Evolutionary conservation across 2,797 vertebrate species (phyloP).

Genomic region (Tenualosa ilisha): DNA sequence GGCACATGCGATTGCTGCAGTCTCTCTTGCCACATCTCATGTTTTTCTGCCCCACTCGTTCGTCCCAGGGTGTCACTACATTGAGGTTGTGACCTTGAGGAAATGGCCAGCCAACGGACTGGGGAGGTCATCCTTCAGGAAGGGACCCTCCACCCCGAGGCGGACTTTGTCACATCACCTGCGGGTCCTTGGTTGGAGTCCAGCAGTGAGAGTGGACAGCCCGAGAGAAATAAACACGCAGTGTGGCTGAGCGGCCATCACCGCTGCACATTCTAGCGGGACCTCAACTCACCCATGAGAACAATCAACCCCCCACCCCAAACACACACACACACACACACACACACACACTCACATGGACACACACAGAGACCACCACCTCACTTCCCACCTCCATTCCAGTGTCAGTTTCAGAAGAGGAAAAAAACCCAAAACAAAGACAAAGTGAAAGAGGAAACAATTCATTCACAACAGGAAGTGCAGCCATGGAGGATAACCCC

Average conservation of each 20-base stretch:
- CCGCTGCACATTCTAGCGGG: constrained; percentile 35
- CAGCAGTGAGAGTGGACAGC: constrained; percentile 43
- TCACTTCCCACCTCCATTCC: constrained; percentile 10
- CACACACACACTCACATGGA: not conserved
- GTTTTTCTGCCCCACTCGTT: constrained; percentile 19
- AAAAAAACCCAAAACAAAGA: constrained; percentile 75
- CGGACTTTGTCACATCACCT: constrained; percentile 63
- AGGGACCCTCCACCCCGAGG: constrained; percentile 52
- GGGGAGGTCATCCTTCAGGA: constrained; percentile 72
- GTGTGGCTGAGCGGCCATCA: constrained; percentile 49
- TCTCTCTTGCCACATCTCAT: constrained; percentile 5
- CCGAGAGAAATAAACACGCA: constrained; percentile 23
- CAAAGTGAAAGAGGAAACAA: constrained; percentile 95
- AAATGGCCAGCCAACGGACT: constrained; percentile 67
- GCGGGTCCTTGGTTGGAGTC: constrained; percentile 47
- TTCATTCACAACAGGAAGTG: constrained; percentile 91
- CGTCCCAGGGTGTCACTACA: constrained; percentile 41
- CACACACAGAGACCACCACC: not conserved
- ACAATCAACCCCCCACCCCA: constrained; percentile 64
- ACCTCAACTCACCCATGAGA: constrained; percentile 62
- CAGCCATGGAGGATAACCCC: constrained; percentile 89
- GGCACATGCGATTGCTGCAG: constrained; percentile 14
- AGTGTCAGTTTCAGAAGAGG: constrained; percentile 87
- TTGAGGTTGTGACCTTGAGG: constrained; percentile 70
- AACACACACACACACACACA: constrained; percentile 14